Percentiles rank a stretch among this genome's conserved stretches.
Evolutionary conservation across 2,797 vertebrate genomes (phyloP).

Genomic region (Limosa lapponica): DNA sequence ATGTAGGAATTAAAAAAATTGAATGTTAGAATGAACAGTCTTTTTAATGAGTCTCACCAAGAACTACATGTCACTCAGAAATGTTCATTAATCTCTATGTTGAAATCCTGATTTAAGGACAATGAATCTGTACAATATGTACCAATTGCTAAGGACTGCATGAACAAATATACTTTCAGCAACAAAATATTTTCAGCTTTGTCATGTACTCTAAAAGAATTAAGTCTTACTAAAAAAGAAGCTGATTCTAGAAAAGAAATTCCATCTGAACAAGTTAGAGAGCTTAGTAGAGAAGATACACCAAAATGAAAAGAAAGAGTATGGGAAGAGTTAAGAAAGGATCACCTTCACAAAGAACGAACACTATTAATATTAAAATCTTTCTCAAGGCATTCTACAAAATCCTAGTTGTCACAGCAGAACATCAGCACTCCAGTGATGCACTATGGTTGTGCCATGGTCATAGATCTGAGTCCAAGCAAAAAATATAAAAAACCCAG

Average conservation of each 20-base stretch:
- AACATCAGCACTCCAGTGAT: slow-evolving; percentile 22
- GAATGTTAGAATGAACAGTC: background rate
- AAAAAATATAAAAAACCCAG: no score
- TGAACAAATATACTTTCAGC: background rate
- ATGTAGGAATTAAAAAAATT: background rate
- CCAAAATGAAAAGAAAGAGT: background rate
- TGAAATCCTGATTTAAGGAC: background rate
- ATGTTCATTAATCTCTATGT: background rate
- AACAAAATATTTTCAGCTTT: background rate
- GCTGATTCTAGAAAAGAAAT: background rate
- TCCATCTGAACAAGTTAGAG: background rate
- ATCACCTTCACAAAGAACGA: background rate
- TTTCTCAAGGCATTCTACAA: background rate
- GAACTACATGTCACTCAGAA: background rate
- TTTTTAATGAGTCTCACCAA: background rate
- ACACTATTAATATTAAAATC: background rate
- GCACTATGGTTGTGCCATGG: slow-evolving; percentile 64
- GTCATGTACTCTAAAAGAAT: background rate
- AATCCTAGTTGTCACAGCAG: slow-evolving; percentile 28
- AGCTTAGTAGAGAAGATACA: background rate
- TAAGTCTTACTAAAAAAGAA: background rate
- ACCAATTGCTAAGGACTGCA: background rate
- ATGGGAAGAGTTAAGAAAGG: background rate
- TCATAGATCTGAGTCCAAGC: background rate
- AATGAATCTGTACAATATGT: background rate